Conservation (phyloP, 2,888 invertebrate species). For the Caenorhabditis parvicauda region DNA sequence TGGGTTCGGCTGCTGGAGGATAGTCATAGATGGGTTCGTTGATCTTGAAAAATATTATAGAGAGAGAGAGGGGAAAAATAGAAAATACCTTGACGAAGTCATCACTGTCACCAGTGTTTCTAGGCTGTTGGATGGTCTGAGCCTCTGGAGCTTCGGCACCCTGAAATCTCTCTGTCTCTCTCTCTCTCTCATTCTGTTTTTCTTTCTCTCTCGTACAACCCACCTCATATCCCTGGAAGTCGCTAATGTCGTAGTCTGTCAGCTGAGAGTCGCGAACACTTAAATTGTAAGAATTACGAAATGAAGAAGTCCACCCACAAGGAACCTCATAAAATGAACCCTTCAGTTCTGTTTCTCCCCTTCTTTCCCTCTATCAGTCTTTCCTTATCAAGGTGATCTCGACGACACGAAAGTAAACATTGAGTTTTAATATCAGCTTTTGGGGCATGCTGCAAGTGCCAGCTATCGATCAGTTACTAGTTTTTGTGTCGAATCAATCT, state of each 20-base stretch:
- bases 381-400: too few relatives aligned
- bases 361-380: background rate
- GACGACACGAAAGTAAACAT: too few relatives aligned
- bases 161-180: too few relatives aligned
- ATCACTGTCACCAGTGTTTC: constrained; percentile 37
- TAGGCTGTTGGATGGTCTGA: constrained; percentile 9
- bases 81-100: constrained; percentile 38
- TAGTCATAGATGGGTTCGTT: constrained; percentile 35
- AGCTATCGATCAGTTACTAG: too few relatives aligned
- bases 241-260: constrained; percentile 43
- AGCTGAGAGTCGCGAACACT: constrained; percentile 38
- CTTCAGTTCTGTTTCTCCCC: background rate
- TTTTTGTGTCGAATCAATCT: too few relatives aligned
- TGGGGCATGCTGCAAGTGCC: too few relatives aligned
- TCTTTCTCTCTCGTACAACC: background rate
- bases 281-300: too few relatives aligned
- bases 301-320: too few relatives aligned
- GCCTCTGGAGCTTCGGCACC: background rate
- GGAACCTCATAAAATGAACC: too few relatives aligned
- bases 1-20: constrained; percentile 18
- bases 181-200: background rate
- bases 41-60: constrained; percentile 4
- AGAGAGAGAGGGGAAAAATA: background rate
- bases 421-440: too few relatives aligned
- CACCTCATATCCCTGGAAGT: constrained; percentile 30